Base-by-base conservation (phyloP, 2,888 invertebrate genomes). In the Rhingia campestris region DNA sequence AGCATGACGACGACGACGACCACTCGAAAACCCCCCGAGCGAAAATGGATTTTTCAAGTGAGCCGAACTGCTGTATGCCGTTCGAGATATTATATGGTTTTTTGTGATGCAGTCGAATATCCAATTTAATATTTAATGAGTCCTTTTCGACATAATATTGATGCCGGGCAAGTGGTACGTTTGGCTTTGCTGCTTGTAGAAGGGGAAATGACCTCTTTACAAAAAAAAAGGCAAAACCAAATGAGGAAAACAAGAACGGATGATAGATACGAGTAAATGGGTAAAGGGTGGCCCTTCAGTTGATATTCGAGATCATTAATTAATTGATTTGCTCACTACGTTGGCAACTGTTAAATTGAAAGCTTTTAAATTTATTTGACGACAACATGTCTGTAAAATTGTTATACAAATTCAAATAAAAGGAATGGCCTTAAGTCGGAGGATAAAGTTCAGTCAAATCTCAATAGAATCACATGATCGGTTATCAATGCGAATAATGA, bases 41-140 rank as follows among this genome's bases (percentile, higher is more conserved):
- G 56, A 69, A 73, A 79, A 82, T 73, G 67, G 79, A 69, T 73
- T 82, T 82, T 79, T 82, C 79, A 82, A 77, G 77, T 79, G 77
- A 77, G 35, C 39, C 41, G 2, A 56, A 53, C 66, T 12, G 37
- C 2, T 53, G 63, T 41, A 53, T 58, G 53, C 22, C 22, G 22
- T 22, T 22, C 22, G 35, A 58, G 49, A 35, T 64, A 70, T 51
- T 22, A 22, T 22, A 22, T 22, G 22, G 35, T 30, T 14, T 9
- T 45, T 10, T 6, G 39, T 58, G 5, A 14, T 59, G 12, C 32
- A 51, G 53, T 59, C 32, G 10, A 73, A 82, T 73, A 79, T 82
- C 79, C 61, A 79, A 77, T 82, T 77, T 73, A 82, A 77, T 82
- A 77, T 82, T 77, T 73, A 82, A 77, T 82, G 79, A 77, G 63